Conservation (phyloP, 2,888 invertebrate genomes). For the Hoplodrina ambigua region DNA sequence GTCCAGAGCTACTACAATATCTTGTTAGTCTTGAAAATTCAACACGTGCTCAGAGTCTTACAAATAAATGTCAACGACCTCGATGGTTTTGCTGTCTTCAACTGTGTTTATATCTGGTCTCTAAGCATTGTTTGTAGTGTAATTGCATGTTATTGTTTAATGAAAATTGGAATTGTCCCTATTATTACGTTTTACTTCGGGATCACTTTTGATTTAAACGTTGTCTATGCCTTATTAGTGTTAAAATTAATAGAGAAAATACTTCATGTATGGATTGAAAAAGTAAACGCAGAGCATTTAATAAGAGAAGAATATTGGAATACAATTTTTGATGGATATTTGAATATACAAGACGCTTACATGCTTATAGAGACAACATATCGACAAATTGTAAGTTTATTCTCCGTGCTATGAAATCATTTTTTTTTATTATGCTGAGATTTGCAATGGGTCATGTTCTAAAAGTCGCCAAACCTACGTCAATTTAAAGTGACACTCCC, state of each 20-base stretch:
- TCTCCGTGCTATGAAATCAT: background rate
- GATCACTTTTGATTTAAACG: slow-evolving; percentile 10
- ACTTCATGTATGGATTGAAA: slow-evolving; percentile 3
- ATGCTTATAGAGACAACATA: slow-evolving; percentile 13
- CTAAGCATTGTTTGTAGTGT: slow-evolving; percentile 6
- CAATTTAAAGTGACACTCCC: no score
- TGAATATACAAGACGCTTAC: slow-evolving; percentile 24
- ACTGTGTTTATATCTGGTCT: slow-evolving; percentile 5
- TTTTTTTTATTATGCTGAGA: no score
- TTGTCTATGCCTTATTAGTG: slow-evolving; percentile 15
- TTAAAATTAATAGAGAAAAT: slow-evolving; percentile 20
- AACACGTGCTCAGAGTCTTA: slow-evolving; percentile 10
- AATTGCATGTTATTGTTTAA: background rate
- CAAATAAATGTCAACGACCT: slow-evolving; percentile 8
- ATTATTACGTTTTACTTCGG: background rate
- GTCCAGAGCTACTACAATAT: slow-evolving; percentile 7
- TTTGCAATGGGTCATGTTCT: no score
- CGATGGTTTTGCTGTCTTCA: background rate
- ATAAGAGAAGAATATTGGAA: slow-evolving; percentile 11
- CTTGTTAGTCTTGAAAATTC: slow-evolving; percentile 27
- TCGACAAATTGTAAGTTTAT: slow-evolving; percentile 2
- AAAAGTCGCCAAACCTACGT: no score
- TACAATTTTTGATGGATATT: slow-evolving; percentile 6
- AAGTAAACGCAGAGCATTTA: background rate
- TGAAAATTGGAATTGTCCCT: background rate